These are phyloP conservation scores for Stramonita haemastoma DNA, from an alignment of 2,888 invertebrate species.

Conservation along the genomic window DNA sequence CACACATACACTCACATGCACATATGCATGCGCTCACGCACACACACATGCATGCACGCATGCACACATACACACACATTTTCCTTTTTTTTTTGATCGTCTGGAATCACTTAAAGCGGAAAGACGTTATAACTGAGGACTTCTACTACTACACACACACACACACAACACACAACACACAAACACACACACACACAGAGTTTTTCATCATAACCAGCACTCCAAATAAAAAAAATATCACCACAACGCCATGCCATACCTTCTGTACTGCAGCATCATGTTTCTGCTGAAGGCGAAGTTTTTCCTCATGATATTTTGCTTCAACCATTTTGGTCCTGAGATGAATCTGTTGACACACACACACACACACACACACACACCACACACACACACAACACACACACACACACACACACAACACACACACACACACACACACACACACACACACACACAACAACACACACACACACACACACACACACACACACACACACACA, in stretches of 20 bases:
- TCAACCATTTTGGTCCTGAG: slow-evolving; percentile 74
- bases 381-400: no score
- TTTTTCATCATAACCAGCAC: no score
- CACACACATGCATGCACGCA: neutral
- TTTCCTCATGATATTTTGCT: slow-evolving; percentile 76
- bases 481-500: no score
- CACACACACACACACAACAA: no score
- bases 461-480: no score
- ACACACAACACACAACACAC: neutral
- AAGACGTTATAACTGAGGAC: no score
- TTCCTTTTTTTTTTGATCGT: no score
- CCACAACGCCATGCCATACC: slow-evolving; percentile 54
- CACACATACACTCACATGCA: neutral
- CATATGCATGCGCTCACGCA: neutral
- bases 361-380: neutral
- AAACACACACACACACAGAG: neutral
- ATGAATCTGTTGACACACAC: slow-evolving; percentile 42
- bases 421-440: no score
- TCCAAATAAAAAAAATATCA: neutral
- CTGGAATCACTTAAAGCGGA: no score
- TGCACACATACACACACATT: no score
- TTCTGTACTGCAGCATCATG: slow-evolving; percentile 76
- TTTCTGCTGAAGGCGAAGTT: slow-evolving; percentile 75
- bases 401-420: no score
- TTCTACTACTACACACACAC: neutral